Evolutionary conservation across 1,140 invertebrate genomes (phyloP).

Genomic region (Lutraria rhynchaena): DNA sequence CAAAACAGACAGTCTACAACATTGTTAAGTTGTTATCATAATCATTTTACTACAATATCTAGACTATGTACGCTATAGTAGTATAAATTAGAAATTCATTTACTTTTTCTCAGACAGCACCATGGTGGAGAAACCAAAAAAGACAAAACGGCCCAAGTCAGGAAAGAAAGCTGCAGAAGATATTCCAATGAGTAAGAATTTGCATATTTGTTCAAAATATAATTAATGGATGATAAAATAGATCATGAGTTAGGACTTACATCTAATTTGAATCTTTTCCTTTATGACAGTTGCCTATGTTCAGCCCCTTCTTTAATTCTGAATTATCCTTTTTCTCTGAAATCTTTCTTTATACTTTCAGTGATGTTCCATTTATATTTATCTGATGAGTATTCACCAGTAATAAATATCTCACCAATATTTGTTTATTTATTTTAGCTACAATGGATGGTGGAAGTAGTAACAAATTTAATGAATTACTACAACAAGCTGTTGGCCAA

Average conservation of each 20-base stretch:
- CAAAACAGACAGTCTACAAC: background rate
- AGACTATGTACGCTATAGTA: background rate
- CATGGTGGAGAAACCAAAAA: conserved; percentile 60
- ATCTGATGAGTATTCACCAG: no score
- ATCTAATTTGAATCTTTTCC: no score
- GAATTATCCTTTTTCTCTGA: no score
- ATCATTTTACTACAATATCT: no score
- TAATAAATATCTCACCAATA: no score
- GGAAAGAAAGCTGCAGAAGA: conserved; percentile 58
- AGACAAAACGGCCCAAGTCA: conserved; percentile 62
- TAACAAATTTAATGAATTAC: conserved; percentile 71
- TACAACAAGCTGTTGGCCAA: conserved; percentile 77
- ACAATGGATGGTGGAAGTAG: conserved; percentile 60
- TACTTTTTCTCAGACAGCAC: conserved; percentile 29
- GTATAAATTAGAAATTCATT: conserved; percentile 1
- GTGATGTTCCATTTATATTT: no score
- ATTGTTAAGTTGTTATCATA: background rate
- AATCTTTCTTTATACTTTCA: no score
- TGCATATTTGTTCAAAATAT: background rate
- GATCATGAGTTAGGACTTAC: no score
- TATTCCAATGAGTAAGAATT: conserved; percentile 58
- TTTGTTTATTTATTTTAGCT: conserved; percentile 43
- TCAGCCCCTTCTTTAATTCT: no score
- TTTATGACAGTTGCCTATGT: no score
- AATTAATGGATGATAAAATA: no score